phyloP scores from a whole-genome alignment of 2,888 invertebrate genomes.

The Trichacis sp. region DNA sequence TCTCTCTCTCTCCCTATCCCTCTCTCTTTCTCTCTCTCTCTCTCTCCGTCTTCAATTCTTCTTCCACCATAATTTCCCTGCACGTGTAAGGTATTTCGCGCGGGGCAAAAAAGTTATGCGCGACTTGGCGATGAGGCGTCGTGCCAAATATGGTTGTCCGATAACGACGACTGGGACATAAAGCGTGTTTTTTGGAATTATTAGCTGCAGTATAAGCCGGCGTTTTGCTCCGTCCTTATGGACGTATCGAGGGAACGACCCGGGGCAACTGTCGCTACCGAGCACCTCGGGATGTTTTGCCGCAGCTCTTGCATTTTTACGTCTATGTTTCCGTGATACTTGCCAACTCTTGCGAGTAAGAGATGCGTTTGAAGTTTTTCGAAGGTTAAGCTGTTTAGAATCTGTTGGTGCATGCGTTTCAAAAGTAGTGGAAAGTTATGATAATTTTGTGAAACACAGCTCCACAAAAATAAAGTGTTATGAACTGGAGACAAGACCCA shows the following conservation, averaged over 20 bases:
- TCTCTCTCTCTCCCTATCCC: constrained; percentile 8
- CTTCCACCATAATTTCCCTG: constrained; percentile 33
- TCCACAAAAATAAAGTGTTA: too few relatives aligned
- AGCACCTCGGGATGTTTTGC: not conserved
- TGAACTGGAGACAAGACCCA: too few relatives aligned
- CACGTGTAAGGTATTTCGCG: constrained; percentile 23
- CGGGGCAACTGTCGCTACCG: not conserved
- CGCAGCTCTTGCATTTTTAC: constrained; percentile 11
- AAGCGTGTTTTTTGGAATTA: constrained; percentile 59
- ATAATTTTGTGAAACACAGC: too few relatives aligned
- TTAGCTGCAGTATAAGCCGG: constrained; percentile 56
- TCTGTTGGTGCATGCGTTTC: too few relatives aligned
- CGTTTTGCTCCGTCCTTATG: not conserved
- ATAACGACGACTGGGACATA: constrained; percentile 47
- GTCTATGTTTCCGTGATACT: too few relatives aligned
- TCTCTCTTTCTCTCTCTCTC: constrained; percentile 9
- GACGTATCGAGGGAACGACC: not conserved
- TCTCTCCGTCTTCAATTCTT: constrained; percentile 15
- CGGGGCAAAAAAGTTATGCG: constrained; percentile 28
- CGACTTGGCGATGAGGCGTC: constrained; percentile 44
- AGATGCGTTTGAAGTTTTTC: too few relatives aligned
- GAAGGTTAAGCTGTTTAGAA: too few relatives aligned
- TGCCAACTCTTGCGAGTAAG: too few relatives aligned
- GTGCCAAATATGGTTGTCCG: constrained; percentile 54
- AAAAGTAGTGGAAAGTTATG: too few relatives aligned